phyloP scores from a whole-genome alignment of 2,888 invertebrate species.

The Antitype chi region DNA sequence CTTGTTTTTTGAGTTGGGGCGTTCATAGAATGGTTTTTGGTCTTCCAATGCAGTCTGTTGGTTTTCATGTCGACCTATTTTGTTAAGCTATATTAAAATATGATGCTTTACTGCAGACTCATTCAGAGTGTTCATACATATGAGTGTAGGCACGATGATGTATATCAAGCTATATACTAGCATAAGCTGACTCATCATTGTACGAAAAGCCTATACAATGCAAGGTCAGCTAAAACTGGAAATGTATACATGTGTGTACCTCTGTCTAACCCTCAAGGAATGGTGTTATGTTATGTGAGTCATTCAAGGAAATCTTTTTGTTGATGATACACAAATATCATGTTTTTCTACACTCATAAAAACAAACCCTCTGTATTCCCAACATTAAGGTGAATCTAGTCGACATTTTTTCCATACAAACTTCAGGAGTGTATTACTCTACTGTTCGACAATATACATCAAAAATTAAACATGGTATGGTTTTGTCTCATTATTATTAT shows the following conservation, averaged over 20 bases:
- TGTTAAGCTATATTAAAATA: neutral
- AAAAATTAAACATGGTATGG: too few relatives aligned
- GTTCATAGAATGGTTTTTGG: conserved; percentile 8
- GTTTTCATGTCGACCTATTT: neutral
- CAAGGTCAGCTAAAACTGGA: too few relatives aligned
- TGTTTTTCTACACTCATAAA: neutral
- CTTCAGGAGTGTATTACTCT: too few relatives aligned
- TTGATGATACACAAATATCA: neutral
- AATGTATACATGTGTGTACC: neutral
- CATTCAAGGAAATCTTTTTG: neutral
- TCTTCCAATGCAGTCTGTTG: neutral
- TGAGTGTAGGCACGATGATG: too few relatives aligned
- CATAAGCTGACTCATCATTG: too few relatives aligned
- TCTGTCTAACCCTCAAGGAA: neutral
- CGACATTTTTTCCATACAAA: too few relatives aligned
- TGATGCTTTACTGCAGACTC: neutral
- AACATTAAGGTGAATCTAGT: too few relatives aligned
- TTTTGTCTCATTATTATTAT: too few relatives aligned
- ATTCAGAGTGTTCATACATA: too few relatives aligned
- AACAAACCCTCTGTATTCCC: neutral
- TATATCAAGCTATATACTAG: too few relatives aligned
- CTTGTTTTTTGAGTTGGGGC: conserved; percentile 10
- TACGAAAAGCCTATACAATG: too few relatives aligned
- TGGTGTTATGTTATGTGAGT: neutral
- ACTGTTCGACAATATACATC: too few relatives aligned